Evolutionary conservation across 2,113 vertebrate genomes (phyloP).

Genomic region (Phainopepla nitens): DNA sequence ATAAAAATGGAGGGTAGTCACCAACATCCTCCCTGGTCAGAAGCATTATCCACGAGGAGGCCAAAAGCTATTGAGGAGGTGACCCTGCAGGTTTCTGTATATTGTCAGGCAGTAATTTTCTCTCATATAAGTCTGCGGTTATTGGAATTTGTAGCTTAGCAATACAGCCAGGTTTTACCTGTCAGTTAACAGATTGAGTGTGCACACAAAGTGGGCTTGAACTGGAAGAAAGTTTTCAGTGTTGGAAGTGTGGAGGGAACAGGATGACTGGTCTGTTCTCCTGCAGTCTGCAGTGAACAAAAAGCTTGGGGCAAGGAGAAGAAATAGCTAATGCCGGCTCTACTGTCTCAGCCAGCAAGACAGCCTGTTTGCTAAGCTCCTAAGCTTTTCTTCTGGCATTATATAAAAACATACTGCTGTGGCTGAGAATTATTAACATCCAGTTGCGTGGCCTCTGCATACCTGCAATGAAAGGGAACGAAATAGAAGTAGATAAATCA

Average conservation of each 20-base stretch:
- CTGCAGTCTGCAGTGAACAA: background rate
- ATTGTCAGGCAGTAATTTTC: background rate
- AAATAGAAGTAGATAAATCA: slow-evolving; percentile 1
- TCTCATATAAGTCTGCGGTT: background rate
- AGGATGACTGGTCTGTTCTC: background rate
- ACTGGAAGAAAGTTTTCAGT: background rate
- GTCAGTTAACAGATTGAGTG: background rate
- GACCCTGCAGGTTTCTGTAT: background rate
- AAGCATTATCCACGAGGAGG: background rate
- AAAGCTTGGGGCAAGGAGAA: background rate
- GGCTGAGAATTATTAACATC: slow-evolving; percentile 9
- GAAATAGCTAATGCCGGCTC: background rate
- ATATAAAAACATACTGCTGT: background rate
- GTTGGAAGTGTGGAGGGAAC: background rate
- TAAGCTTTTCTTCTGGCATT: slow-evolving; percentile 1
- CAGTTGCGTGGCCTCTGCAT: background rate
- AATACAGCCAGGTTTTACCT: background rate
- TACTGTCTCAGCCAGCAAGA: background rate
- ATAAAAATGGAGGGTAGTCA: background rate
- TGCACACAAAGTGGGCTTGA: background rate
- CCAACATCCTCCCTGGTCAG: background rate
- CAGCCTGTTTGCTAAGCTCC: slow-evolving; percentile 15
- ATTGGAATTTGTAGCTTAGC: background rate
- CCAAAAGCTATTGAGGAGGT: background rate
- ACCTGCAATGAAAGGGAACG: background rate